phyloP scores from a whole-genome alignment of 1,140 invertebrate species.

The Phortica variegata region DNA sequence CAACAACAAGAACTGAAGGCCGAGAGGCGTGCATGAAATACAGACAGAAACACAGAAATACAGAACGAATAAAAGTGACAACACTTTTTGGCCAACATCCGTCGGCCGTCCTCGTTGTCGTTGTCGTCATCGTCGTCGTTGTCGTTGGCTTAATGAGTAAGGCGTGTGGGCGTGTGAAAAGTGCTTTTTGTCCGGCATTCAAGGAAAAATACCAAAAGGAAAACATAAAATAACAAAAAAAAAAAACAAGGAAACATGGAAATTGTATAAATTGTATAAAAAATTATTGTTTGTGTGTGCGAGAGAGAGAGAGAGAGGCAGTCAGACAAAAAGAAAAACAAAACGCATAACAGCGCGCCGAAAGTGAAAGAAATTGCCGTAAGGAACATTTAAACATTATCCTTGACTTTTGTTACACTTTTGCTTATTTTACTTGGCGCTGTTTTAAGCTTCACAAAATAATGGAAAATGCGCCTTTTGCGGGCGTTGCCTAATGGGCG shows the following conservation, averaged over 20 bases:
- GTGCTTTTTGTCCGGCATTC: no score
- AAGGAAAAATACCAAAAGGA: no score
- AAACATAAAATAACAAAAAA: slow-evolving; percentile 5
- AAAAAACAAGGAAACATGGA: slow-evolving; percentile 2
- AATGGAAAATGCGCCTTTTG: slow-evolving; percentile 51
- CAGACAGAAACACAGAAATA: neutral
- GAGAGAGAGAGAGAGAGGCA: no score
- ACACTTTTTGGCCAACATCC: no score
- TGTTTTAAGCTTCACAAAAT: slow-evolving; percentile 47
- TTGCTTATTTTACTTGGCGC: slow-evolving; percentile 38
- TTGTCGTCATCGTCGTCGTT: no score
- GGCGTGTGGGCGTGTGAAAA: no score
- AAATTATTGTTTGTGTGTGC: slow-evolving; percentile 7
- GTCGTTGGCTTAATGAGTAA: no score
- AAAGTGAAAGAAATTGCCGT: slow-evolving; percentile 43
- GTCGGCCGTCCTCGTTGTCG: no score
- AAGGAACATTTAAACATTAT: slow-evolving; percentile 39
- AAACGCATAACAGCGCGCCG: slow-evolving; percentile 22
- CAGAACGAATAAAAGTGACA: slow-evolving; percentile 13
- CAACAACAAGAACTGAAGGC: no score
- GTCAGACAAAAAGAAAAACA: slow-evolving; percentile 23
- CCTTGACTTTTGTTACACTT: slow-evolving; percentile 53
- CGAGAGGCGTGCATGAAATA: neutral
- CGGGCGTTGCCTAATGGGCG: slow-evolving; percentile 36
- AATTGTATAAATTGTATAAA: slow-evolving; percentile 2